Conservation (phyloP, 2,113 vertebrate species). For the Ardeotis arabs region DNA sequence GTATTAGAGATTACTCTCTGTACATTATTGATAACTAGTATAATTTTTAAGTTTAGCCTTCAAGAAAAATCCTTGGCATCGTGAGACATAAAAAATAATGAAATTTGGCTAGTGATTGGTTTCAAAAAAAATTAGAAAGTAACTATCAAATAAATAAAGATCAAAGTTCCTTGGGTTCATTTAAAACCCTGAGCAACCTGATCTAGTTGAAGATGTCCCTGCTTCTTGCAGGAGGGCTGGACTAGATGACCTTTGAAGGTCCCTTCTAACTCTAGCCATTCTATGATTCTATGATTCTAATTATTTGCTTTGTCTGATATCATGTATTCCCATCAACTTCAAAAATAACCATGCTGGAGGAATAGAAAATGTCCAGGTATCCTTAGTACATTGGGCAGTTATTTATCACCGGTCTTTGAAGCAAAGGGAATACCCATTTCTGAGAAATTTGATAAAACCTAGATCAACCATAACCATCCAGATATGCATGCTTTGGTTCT, state of each 20-base stretch:
- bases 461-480: background rate
- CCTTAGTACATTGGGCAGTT: background rate
- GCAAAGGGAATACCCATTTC: accelerated
- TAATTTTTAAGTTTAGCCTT: background rate
- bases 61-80: background rate
- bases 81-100: background rate
- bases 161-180: background rate
- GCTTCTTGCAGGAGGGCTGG: too few species aligned
- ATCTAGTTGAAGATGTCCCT: too few species aligned
- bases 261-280: too few species aligned
- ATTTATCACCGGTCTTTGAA: background rate
- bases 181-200: background rate
- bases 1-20: accelerated
- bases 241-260: too few species aligned
- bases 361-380: background rate
- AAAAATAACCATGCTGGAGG: background rate
- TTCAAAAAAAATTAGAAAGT: background rate
- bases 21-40: background rate
- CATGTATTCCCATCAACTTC: background rate
- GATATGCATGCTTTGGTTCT: background rate
- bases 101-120: background rate
- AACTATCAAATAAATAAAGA: background rate
- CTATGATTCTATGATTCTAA: background rate
- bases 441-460: background rate
- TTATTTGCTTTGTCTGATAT: background rate